Evolutionary conservation across 2,797 vertebrate species (phyloP).

Genomic region (Gallinago solitaria): DNA sequence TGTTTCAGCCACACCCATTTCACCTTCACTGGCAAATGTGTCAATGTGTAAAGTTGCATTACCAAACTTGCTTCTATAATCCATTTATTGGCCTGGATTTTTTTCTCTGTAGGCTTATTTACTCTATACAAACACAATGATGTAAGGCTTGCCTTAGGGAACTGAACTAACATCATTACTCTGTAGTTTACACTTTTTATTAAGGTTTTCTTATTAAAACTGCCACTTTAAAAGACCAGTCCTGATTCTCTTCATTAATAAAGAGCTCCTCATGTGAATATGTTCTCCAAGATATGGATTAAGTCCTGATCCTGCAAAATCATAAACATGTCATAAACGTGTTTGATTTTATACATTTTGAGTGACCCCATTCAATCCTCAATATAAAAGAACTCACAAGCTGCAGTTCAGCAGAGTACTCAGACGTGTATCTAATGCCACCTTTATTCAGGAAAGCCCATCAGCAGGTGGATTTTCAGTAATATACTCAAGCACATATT

Average conservation of each 20-base stretch:
- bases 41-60: neutral
- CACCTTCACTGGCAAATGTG: neutral
- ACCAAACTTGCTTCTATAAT: neutral
- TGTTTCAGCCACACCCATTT: neutral
- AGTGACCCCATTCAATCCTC: neutral
- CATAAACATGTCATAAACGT: neutral
- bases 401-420: neutral
- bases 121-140: neutral
- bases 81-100: neutral
- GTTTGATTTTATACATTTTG: neutral
- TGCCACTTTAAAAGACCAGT: neutral
- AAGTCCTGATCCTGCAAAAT: neutral
- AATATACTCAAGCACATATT: neutral
- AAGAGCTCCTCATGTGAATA: neutral
- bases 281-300: neutral
- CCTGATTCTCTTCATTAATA: neutral
- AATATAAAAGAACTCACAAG: neutral
- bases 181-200: conserved; percentile 18
- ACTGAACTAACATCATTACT: neutral
- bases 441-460: neutral
- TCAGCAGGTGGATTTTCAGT: neutral
- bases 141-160: neutral
- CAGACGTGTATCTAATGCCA: neutral
- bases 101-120: conserved; percentile 4
- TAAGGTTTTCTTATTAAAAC: neutral